Conservation (phyloP, 1,140 invertebrate genomes). For the Paracyclopina nana region DNA sequence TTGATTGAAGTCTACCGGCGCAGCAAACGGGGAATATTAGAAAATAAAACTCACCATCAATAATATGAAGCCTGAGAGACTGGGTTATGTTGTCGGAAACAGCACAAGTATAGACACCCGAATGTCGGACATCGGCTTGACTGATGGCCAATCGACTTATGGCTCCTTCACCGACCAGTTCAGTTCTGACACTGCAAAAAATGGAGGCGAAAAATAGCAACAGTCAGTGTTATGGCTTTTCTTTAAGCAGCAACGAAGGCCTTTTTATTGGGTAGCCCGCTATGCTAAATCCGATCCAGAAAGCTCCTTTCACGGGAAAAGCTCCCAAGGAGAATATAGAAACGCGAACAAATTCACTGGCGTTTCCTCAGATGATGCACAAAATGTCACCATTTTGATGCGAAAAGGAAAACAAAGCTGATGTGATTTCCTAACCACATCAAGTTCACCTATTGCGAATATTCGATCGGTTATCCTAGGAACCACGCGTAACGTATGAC, state of each 20-base stretch:
- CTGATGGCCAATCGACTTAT: not conserved
- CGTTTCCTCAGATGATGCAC: too few species aligned
- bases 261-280: not conserved
- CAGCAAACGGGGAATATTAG: not conserved
- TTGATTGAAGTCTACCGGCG: not conserved
- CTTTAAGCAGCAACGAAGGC: not conserved
- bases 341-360: too few species aligned
- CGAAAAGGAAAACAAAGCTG: too few species aligned
- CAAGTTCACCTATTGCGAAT: too few species aligned
- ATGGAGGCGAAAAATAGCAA: not conserved
- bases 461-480: too few species aligned
- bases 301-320: not conserved
- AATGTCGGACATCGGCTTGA: not conserved
- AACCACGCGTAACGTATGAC: too few species aligned
- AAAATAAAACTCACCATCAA: not conserved
- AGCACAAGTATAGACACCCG: not conserved
- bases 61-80: conserved; percentile 1
- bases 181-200: not conserved
- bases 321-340: not conserved
- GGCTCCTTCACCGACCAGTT: not conserved
- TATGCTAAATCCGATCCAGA: not conserved
- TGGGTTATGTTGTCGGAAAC: not conserved
- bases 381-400: too few species aligned
- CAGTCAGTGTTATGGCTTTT: not conserved
- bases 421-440: too few species aligned